These are phyloP conservation scores for Agrilus planipennis DNA, from an alignment of 1,140 invertebrate genomes.

Conservation along the genomic window DNA sequence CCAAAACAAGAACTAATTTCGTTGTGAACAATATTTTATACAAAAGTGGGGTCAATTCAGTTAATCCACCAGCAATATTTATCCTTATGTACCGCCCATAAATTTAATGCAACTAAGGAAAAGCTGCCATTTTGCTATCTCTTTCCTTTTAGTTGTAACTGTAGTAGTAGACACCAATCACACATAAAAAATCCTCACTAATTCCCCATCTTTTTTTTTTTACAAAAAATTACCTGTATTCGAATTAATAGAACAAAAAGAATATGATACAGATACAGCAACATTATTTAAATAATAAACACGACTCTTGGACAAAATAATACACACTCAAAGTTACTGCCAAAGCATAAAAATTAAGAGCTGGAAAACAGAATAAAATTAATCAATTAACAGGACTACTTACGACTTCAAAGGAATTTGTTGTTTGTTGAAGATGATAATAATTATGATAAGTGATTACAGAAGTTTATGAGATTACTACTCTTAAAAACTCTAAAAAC, in stretches of 20 bases:
- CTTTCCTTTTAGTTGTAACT: slow-evolving; percentile 4
- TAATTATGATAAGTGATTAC: slow-evolving; percentile 8
- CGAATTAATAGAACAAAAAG: no score
- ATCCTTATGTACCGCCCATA: slow-evolving; percentile 6
- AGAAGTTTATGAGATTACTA: slow-evolving; percentile 6
- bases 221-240: no score
- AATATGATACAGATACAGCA: no score
- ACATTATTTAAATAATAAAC: no score
- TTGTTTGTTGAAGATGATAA: slow-evolving; percentile 3
- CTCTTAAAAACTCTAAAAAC: slow-evolving; percentile 9
- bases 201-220: no score
- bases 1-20: slow-evolving; percentile 16
- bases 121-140: slow-evolving; percentile 1
- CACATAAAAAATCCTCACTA: no score
- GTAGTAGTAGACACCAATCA: slow-evolving; percentile 4
- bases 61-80: no score
- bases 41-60: no score
- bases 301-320: slow-evolving; percentile 1
- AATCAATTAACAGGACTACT: neutral
- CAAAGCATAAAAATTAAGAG: neutral
- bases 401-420: neutral
- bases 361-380: slow-evolving; percentile 1
- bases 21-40: slow-evolving; percentile 21
- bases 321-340: slow-evolving; percentile 1
- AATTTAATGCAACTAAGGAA: slow-evolving; percentile 3